Evolutionary conservation across 2,888 invertebrate genomes (phyloP), one percentile per base, ranked within the genome.

Genomic region (Lysandra coridon): DNA sequence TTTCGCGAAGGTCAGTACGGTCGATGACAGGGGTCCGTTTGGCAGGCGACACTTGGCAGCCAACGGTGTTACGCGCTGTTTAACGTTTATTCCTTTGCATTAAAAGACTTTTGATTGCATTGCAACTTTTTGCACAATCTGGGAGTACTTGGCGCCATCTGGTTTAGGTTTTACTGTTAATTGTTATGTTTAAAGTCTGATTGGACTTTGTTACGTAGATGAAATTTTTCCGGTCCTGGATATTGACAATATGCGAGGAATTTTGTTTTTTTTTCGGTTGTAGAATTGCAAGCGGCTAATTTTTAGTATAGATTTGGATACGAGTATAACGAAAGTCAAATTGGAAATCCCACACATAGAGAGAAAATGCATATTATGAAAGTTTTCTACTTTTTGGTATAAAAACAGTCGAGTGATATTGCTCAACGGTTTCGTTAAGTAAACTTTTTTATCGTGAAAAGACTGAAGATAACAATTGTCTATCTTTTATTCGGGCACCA

Each of bases 31-130:
- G 81, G 83, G 81, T 81, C 82, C 80, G 79, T 57, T 80, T 75
- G 79, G 79, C 79, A 79, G 81, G 79, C 80, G 80, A 78, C 80
- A 81, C 79, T 79, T 81, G 81, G 81, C 81, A 81, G 40, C 76
- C 80, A 69, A 75, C 82, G 60, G 82, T 79, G 83, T 81, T 80
- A 82, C 82, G 80, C 80, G 78, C 80, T 80, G 76, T 78, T 82
- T 83, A 86, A 86, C 84, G 84, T 83, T 85, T 85, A 85, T 85
- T 81, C 83, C 83, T 83, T 81, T 79, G 82, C 82, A 83, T 84
- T 85, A 83, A 84, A 81, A 83, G 76, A 76, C 80, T 82, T 83
- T 82, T 83, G 81, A 82, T 83, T 81, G 82, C 82, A 78, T 80
- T 80, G 80, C 74, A 62, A 80, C 80, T 81, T 79, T 81, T 80